Evolutionary conservation across 2,797 vertebrate species (phyloP).

Genomic region (Sorex maritimensis): DNA sequence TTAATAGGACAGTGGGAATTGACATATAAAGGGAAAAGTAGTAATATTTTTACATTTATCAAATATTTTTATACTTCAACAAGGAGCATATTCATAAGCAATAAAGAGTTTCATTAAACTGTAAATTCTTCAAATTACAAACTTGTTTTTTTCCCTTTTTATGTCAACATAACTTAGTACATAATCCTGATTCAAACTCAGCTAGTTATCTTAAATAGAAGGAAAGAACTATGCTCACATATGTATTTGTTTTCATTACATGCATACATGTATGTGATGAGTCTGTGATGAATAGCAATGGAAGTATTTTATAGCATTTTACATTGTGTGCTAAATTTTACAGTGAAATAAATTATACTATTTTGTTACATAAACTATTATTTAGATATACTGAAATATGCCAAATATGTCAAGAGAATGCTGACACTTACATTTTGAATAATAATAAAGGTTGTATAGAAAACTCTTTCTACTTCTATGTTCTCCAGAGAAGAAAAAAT

Average conservation of each 20-base stretch:
- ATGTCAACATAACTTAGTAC: background rate
- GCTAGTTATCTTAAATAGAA: background rate
- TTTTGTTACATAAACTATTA: too few species aligned
- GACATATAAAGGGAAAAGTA: background rate
- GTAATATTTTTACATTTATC: background rate
- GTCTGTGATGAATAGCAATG: background rate
- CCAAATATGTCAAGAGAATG: too few species aligned
- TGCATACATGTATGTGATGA: background rate
- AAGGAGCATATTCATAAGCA: background rate
- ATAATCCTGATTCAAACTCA: background rate
- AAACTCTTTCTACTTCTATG: too few species aligned
- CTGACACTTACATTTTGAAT: too few species aligned
- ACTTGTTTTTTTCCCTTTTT: background rate
- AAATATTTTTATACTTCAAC: slow-evolving; percentile 40
- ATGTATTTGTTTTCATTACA: background rate
- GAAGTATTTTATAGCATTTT: background rate
- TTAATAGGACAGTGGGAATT: background rate
- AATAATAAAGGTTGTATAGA: too few species aligned
- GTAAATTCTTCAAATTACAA: background rate
- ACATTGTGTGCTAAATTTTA: background rate
- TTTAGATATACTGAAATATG: too few species aligned
- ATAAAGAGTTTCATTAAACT: slow-evolving; percentile 31
- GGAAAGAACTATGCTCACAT: background rate
- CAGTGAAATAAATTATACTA: too few species aligned
- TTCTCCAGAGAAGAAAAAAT: too few species aligned